These are phyloP conservation scores for Doryteuthis pealeii DNA, from an alignment of 1,140 invertebrate genomes.

Conservation along the genomic window DNA sequence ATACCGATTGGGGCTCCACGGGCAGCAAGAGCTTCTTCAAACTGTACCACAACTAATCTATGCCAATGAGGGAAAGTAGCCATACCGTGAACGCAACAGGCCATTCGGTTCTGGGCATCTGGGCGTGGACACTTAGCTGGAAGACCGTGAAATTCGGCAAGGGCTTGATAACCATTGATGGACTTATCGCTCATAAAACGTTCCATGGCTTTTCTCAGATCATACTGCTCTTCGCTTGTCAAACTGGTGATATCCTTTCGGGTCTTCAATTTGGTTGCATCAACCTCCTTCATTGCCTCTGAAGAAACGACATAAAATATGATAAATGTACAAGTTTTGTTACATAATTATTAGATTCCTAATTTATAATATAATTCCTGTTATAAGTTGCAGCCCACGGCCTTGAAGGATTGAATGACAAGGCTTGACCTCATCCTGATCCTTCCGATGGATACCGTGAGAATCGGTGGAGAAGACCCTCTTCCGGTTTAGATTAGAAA, in stretches of 20 bases:
- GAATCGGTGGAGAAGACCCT: too few species aligned
- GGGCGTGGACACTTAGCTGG: conserved; percentile 13
- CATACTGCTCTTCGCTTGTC: conserved; percentile 21
- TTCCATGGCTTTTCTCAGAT: conserved; percentile 24
- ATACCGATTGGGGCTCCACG: conserved; percentile 30
- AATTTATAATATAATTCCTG: too few species aligned
- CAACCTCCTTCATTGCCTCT: conserved; percentile 1
- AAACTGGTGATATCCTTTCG: conserved; percentile 27
- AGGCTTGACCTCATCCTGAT: too few species aligned
- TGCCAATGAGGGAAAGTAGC: conserved; percentile 38
- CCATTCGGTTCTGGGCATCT: conserved; percentile 6
- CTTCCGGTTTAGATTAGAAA: too few species aligned
- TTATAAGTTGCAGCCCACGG: too few species aligned
- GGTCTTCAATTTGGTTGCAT: neutral
- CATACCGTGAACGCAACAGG: conserved; percentile 36
- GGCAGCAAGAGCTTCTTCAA: conserved; percentile 32
- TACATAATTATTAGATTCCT: too few species aligned
- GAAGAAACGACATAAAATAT: neutral
- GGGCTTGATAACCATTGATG: conserved; percentile 14
- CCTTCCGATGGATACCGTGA: too few species aligned
- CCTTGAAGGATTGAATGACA: too few species aligned
- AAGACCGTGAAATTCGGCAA: conserved; percentile 11
- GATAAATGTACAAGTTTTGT: too few species aligned
- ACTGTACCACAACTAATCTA: conserved; percentile 33
- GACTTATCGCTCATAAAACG: conserved; percentile 20